phyloP scores from a whole-genome alignment of 2,888 invertebrate species.

The Cancer borealis region DNA sequence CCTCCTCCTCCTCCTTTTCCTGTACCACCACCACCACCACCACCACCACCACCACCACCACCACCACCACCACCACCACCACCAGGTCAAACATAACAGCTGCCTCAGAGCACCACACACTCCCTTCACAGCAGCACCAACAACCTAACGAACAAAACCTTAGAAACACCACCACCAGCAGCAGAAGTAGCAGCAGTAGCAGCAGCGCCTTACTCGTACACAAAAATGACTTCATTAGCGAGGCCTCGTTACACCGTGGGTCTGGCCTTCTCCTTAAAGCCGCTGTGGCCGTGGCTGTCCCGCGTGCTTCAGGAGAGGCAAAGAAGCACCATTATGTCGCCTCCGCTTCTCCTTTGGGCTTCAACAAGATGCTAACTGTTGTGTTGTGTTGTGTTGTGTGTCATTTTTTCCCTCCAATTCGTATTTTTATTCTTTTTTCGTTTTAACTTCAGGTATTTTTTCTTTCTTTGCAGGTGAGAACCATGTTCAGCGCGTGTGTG shows the following conservation, averaged over 20 bases:
- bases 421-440: neutral
- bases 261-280: conserved; percentile 11
- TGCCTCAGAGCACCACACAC: conserved; percentile 9
- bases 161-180: neutral
- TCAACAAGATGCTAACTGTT: neutral
- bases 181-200: neutral
- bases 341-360: neutral
- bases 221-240: conserved; percentile 11
- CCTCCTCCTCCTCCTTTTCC: neutral
- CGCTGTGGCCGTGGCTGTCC: conserved; percentile 12
- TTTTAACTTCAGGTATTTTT: neutral
- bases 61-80: neutral
- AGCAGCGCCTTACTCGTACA: neutral
- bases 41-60: no score
- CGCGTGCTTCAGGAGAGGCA: neutral
- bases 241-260: conserved; percentile 20
- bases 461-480: neutral
- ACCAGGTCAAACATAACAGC: neutral
- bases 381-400: neutral
- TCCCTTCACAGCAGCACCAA: neutral
- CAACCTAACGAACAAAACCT: neutral
- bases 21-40: neutral
- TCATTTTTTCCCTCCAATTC: neutral
- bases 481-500: neutral
- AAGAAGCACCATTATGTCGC: neutral